These are phyloP conservation scores for Tupiocoris notatus DNA, from an alignment of 2,888 invertebrate species.

Conservation along the genomic window DNA sequence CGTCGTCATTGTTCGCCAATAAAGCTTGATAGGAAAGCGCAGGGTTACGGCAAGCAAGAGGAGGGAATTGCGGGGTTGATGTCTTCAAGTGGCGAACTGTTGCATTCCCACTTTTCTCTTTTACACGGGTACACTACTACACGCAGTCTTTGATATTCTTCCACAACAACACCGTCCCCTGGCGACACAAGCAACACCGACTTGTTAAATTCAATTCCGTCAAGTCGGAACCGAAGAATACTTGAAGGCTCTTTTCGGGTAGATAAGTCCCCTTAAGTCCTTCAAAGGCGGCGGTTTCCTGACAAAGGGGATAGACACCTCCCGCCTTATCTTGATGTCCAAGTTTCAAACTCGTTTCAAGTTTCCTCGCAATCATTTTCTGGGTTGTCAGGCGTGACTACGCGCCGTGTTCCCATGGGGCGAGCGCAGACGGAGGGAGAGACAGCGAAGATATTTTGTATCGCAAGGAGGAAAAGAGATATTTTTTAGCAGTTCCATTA, in stretches of 20 bases:
- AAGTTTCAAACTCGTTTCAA: conserved; percentile 43
- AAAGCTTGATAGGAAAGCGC: not conserved
- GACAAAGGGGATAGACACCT: conserved; percentile 13
- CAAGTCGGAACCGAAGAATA: conserved; percentile 23
- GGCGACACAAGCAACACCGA: conserved; percentile 10
- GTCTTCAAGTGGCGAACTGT: conserved; percentile 33
- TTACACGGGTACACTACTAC: not conserved
- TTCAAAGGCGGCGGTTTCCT: conserved; percentile 3
- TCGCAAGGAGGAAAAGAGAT: conserved; percentile 34
- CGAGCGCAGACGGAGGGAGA: not conserved
- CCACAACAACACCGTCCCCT: not conserved
- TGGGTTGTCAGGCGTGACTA: conserved; percentile 38
- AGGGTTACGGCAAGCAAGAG: not conserved
- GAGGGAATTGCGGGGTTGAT: not conserved
- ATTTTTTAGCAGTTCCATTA: conserved; percentile 41
- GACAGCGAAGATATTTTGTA: not conserved
- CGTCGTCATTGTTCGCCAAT: not conserved
- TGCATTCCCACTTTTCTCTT: conserved; percentile 17
- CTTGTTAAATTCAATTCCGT: conserved; percentile 37
- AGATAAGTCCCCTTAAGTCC: conserved; percentile 38
- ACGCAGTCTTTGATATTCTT: not conserved
- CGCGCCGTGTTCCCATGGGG: conserved; percentile 18
- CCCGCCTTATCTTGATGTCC: conserved; percentile 44
- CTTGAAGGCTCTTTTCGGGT: conserved; percentile 33
- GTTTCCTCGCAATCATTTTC: conserved; percentile 44